phyloP scores from a whole-genome alignment of 2,888 invertebrate genomes.

The Trachelus tabidus region DNA sequence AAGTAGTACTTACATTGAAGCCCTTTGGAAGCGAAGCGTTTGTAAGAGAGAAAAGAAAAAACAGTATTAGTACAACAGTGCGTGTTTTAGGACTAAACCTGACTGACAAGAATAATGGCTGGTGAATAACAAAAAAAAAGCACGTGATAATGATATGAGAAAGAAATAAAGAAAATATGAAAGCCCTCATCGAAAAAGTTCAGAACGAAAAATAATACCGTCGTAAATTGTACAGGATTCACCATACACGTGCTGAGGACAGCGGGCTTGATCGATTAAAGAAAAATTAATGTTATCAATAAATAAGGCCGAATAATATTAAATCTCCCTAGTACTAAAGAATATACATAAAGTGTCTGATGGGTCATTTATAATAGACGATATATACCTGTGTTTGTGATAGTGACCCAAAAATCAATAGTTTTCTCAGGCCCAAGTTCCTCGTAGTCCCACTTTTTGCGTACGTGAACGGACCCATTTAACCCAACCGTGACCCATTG shows the following conservation, averaged over 20 bases:
- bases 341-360: background rate
- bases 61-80: conserved; percentile 25
- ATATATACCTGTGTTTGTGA: conserved; percentile 84
- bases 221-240: conserved; percentile 42
- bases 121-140: conserved; percentile 19
- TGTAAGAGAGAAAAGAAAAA: conserved; percentile 48
- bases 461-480: conserved; percentile 91
- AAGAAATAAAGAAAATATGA: conserved; percentile 19
- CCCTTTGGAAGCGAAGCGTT: conserved; percentile 55
- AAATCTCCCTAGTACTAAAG: background rate
- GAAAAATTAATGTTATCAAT: conserved; percentile 12
- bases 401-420: conserved; percentile 96
- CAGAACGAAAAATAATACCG: conserved; percentile 33
- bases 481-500: conserved; percentile 94
- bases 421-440: conserved; percentile 94
- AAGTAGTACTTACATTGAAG: conserved; percentile 63
- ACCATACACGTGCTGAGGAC: conserved; percentile 43
- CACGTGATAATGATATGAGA: conserved; percentile 5
- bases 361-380: background rate
- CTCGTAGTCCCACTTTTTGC: conserved; percentile 97
- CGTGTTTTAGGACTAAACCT: background rate
- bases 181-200: conserved; percentile 21
- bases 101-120: conserved; percentile 9
- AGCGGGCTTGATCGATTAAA: conserved; percentile 39
- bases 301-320: background rate